These are phyloP conservation scores for Artemisiospiza belli DNA, from an alignment of 2,113 vertebrate species.

Conservation along the genomic window DNA sequence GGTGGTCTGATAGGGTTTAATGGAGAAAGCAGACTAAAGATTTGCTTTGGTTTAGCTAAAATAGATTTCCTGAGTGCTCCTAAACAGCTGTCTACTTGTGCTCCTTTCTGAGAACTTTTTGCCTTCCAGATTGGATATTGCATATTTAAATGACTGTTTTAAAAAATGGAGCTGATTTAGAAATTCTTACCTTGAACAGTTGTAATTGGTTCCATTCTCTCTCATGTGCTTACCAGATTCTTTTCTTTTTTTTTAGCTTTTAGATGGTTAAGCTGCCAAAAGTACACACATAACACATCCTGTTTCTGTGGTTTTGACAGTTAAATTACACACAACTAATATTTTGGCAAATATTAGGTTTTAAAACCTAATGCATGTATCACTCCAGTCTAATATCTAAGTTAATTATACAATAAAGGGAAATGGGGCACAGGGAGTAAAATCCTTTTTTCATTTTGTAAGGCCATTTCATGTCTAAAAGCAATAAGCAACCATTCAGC, in stretches of 20 bases:
- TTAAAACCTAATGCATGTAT: not conserved
- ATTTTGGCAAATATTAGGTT: not conserved
- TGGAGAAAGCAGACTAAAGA: not conserved
- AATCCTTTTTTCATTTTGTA: not conserved
- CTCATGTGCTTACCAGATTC: not conserved
- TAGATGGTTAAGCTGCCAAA: not conserved
- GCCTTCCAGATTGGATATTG: not conserved
- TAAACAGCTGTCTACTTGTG: not conserved
- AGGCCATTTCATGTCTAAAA: not conserved
- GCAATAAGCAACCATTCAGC: rapidly evolving
- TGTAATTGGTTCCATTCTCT: not conserved
- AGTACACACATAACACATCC: not conserved
- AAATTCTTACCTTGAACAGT: not conserved
- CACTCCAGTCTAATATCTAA: not conserved
- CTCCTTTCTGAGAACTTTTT: not conserved
- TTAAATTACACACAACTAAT: not conserved
- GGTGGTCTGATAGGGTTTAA: not conserved
- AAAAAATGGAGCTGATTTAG: not conserved
- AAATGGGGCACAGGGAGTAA: not conserved
- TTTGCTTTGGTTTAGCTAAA: not conserved
- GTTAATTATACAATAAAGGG: not conserved
- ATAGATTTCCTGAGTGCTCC: not conserved
- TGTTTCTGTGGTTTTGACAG: not conserved
- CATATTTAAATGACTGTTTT: not conserved
- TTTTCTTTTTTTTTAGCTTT: not conserved